phyloP scores from a whole-genome alignment of 2,113 vertebrate genomes.

The Neopipo cinnamomea region DNA sequence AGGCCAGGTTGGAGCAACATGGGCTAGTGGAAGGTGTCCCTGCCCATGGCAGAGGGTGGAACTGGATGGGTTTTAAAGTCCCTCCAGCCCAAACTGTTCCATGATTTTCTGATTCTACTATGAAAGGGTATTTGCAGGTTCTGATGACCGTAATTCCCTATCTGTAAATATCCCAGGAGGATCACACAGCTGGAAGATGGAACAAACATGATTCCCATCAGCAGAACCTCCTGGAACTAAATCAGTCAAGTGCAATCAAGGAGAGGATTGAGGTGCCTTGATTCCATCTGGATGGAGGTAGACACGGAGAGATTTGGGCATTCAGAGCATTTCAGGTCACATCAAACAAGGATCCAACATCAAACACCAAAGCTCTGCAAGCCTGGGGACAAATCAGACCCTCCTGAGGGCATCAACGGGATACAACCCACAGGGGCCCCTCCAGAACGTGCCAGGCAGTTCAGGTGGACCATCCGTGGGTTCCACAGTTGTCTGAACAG shows the following conservation, averaged over 20 bases:
- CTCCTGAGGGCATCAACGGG: neutral
- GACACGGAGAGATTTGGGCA: neutral
- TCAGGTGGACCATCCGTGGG: neutral
- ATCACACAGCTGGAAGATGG: neutral
- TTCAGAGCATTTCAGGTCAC: neutral
- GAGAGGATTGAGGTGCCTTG: neutral
- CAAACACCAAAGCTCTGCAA: neutral
- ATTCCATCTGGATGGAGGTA: neutral
- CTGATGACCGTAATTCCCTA: neutral
- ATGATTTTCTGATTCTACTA: too few relatives aligned
- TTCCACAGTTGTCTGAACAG: neutral
- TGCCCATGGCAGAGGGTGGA: neutral
- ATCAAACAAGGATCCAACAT: neutral
- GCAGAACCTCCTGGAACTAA: neutral
- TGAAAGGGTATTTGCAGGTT: neutral
- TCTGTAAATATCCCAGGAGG: neutral
- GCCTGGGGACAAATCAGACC: neutral
- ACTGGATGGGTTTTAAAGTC: neutral
- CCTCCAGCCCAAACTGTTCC: neutral
- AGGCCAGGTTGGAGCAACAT: neutral
- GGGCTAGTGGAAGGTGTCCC: neutral
- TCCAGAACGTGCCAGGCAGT: fast-evolving
- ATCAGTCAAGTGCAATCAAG: neutral
- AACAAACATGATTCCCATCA: neutral
- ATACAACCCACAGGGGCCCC: fast-evolving